These are phyloP conservation scores for Gymnodraco acuticeps DNA, from an alignment of 2,797 vertebrate genomes.

Conservation along the genomic window DNA sequence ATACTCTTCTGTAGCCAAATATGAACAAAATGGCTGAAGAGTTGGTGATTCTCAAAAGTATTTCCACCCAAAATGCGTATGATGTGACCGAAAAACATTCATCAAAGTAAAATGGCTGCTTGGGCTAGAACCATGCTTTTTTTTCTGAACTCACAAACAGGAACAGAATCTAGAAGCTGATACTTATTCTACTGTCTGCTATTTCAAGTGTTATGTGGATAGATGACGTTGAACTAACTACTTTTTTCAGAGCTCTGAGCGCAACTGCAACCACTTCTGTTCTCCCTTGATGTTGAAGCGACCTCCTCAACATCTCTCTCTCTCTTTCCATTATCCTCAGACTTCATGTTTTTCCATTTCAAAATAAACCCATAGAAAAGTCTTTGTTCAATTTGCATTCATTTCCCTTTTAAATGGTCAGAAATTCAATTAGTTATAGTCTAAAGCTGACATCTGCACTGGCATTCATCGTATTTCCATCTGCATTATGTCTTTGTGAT, in stretches of 20 bases:
- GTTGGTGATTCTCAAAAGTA: not conserved
- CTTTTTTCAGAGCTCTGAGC: conserved; percentile 25
- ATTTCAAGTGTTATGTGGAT: conserved; percentile 18
- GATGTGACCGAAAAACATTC: conserved; percentile 17
- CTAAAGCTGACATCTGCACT: conserved; percentile 30
- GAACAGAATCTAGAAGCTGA: conserved; percentile 15
- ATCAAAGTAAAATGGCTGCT: conserved; percentile 46
- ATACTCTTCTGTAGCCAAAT: conserved; percentile 25
- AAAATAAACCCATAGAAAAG: conserved; percentile 19
- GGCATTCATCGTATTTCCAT: conserved; percentile 36
- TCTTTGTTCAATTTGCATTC: conserved; percentile 12
- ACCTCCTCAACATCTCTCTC: not conserved
- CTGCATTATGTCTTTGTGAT: conserved; percentile 1
- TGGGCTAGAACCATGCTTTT: conserved; percentile 16
- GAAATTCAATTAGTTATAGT: conserved; percentile 14
- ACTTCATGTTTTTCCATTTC: not conserved
- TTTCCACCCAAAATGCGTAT: not conserved
- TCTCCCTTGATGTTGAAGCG: conserved; percentile 20
- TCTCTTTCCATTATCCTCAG: not conserved
- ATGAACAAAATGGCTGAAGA: conserved; percentile 33
- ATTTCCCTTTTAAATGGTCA: conserved; percentile 2
- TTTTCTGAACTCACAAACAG: conserved; percentile 41
- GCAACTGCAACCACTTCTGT: conserved; percentile 10
- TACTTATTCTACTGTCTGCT: conserved; percentile 4
- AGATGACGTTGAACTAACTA: not conserved